Conservation (phyloP, 2,797 vertebrate genomes). For the Rhinichthys osculus region DNA sequence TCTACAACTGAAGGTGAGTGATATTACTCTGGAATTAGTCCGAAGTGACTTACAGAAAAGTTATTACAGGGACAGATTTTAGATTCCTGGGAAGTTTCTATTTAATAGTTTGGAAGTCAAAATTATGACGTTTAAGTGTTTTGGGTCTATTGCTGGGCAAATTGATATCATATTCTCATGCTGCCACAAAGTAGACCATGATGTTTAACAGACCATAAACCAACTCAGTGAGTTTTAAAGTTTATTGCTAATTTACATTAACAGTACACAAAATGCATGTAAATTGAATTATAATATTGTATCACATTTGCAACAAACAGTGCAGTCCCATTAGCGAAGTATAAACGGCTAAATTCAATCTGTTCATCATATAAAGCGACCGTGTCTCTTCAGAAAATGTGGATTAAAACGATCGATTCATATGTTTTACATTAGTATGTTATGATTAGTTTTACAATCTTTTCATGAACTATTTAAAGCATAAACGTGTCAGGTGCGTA, state of each 20-base stretch:
- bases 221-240: background rate
- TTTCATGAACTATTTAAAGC: too few species aligned
- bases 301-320: background rate
- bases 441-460: background rate
- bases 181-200: too few species aligned
- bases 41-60: background rate
- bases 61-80: background rate
- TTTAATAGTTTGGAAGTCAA: background rate
- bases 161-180: background rate
- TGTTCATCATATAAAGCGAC: too few species aligned
- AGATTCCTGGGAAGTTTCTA: background rate
- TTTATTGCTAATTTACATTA: background rate
- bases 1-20: slow-evolving; percentile 72
- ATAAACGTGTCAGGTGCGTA: background rate
- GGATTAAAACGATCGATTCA: too few species aligned
- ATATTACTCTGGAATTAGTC: background rate
- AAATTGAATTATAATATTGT: background rate
- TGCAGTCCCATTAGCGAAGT: too few species aligned
- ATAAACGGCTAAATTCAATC: too few species aligned
- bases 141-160: background rate
- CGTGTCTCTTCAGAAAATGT: too few species aligned
- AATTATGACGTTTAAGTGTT: too few species aligned
- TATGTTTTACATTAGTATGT: too few species aligned
- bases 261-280: background rate
- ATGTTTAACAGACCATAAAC: too few species aligned